Evolutionary conservation across 1,140 invertebrate species (phyloP).

Genomic region (Anoplophora glabripennis): DNA sequence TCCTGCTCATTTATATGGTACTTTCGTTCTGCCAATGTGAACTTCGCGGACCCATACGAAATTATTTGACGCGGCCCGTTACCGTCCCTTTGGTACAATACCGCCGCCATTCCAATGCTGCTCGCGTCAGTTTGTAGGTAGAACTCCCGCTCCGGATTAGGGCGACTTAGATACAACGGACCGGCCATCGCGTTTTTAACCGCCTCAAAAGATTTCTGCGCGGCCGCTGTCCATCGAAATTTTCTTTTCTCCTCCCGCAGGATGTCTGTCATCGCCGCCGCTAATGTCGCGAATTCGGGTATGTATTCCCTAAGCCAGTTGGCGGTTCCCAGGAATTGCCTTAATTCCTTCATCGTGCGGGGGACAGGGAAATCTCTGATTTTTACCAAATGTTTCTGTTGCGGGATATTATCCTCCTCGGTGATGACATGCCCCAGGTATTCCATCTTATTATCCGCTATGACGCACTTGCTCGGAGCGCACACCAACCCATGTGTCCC

Average conservation of each 20-base stretch:
- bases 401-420: not conserved
- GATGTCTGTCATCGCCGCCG: constrained; percentile 24
- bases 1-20: no score
- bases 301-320: constrained; percentile 38
- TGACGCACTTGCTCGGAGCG: constrained; percentile 5
- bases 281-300: constrained; percentile 17
- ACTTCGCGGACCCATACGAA: no score
- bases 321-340: constrained; percentile 28
- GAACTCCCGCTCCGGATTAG: constrained; percentile 34
- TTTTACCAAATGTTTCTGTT: not conserved
- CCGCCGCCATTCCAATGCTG: no score
- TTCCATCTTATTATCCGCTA: not conserved
- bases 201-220: constrained; percentile 24
- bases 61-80: no score
- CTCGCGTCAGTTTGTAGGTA: constrained; percentile 37
- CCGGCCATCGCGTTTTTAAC: constrained; percentile 36
- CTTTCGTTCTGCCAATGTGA: no score
- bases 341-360: constrained; percentile 20
- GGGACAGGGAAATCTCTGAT: not conserved
- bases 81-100: no score
- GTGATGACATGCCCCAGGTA: constrained; percentile 15
- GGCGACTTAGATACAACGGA: constrained; percentile 24
- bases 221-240: constrained; percentile 9
- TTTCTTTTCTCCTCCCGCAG: constrained; percentile 17
- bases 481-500: constrained; percentile 1